Conservation (phyloP, 2,888 invertebrate species). For the Synanthedon tipuliformis region DNA sequence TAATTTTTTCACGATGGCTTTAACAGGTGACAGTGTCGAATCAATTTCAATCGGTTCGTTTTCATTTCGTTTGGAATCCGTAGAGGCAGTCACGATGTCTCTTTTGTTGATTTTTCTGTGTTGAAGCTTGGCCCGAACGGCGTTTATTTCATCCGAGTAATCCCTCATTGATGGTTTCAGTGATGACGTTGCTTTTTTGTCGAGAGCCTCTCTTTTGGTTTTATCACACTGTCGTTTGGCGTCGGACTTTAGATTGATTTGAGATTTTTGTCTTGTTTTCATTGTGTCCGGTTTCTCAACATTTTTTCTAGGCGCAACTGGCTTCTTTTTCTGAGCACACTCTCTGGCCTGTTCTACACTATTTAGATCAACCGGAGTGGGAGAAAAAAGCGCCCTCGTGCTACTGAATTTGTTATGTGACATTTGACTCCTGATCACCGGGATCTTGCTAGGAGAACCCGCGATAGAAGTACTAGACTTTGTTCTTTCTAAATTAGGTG, state of each 20-base stretch:
- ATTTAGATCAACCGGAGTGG: conserved; percentile 70
- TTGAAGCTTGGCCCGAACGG: conserved; percentile 61
- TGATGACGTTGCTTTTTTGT: conserved; percentile 44
- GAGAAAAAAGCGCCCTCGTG: conserved; percentile 65
- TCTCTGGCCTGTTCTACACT: conserved; percentile 67
- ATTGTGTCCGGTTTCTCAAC: conserved; percentile 43
- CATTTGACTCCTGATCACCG: conserved; percentile 69
- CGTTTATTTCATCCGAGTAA: conserved; percentile 63
- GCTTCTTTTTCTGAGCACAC: conserved; percentile 66
- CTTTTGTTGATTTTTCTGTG: conserved; percentile 59
- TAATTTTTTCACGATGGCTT: conserved; percentile 60
- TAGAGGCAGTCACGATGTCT: conserved; percentile 35
- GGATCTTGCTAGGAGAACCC: conserved; percentile 73
- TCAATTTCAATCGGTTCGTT: conserved; percentile 41
- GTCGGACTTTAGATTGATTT: conserved; percentile 51
- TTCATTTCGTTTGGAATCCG: conserved; percentile 45
- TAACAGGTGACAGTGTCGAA: conserved; percentile 57
- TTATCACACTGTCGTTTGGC: conserved; percentile 47
- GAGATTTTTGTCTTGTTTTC: conserved; percentile 60
- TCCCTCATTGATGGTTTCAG: conserved; percentile 50
- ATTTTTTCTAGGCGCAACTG: conserved; percentile 37
- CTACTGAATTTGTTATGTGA: conserved; percentile 62
- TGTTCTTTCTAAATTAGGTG: conserved; percentile 55
- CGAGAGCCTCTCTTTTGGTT: conserved; percentile 45
- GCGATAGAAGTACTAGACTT: conserved; percentile 66